A percentile compares a stretch with the other conserved stretches of the same genome.
Conservation (phyloP, 2,888 invertebrate genomes). For the Andrena chrysosceles region DNA sequence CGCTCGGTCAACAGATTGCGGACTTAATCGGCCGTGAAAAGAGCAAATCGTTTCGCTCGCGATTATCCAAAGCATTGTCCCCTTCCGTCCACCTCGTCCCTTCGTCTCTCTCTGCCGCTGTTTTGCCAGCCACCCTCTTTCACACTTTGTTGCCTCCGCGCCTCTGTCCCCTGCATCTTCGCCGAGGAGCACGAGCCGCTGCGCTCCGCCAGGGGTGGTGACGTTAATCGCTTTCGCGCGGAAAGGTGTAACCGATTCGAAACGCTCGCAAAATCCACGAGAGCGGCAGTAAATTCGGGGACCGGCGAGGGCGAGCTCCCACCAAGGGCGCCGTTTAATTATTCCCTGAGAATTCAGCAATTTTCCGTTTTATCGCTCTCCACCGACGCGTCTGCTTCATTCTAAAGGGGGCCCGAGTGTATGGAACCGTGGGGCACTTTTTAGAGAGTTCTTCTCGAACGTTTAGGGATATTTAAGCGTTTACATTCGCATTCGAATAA, state of each 20-base stretch:
- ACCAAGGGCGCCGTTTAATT: conserved; percentile 75
- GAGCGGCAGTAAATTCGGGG: conserved; percentile 63
- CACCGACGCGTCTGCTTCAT: conserved; percentile 21
- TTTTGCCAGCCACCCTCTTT: conserved; percentile 31
- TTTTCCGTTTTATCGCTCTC: conserved; percentile 79
- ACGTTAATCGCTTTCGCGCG: conserved; percentile 70
- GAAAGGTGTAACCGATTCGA: conserved; percentile 76
- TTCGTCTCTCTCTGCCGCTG: conserved; percentile 5
- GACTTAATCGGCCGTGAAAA: conserved; percentile 83
- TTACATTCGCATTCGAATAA: too few species aligned
- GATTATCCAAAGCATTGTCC: conserved; percentile 80
- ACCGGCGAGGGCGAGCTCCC: conserved; percentile 19
- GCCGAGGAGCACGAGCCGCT: conserved; percentile 35
- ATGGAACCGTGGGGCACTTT: not conserved
- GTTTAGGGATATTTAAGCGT: not conserved
- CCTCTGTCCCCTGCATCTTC: not conserved
- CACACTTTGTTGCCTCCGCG: conserved; percentile 9
- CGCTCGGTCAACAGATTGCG: conserved; percentile 77
- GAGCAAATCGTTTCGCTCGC: conserved; percentile 82
- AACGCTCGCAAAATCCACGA: conserved; percentile 72
- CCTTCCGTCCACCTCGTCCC: conserved; percentile 34
- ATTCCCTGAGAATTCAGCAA: conserved; percentile 77
- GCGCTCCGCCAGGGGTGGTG: conserved; percentile 54
- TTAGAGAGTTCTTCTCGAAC: not conserved
- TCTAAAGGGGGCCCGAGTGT: not conserved